Evolutionary conservation across 2,888 invertebrate genomes (phyloP), one percentile per base, ranked within the genome.

Genomic region (Mesopsocus fuscifrons): DNA sequence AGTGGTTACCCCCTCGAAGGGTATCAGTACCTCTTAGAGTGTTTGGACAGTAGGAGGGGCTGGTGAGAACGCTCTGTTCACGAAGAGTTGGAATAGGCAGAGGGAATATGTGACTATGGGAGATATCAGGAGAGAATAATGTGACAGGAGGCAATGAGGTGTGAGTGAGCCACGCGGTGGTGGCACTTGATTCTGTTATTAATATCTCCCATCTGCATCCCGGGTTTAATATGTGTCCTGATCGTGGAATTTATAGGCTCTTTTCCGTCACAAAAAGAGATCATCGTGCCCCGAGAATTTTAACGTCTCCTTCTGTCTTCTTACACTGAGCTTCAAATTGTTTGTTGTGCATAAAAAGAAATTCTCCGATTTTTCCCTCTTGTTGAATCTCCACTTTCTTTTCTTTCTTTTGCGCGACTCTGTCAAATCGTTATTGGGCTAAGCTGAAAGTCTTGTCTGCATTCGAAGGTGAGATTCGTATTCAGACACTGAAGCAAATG

Each of bases 81-180:
- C n/a, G n/a, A n/a, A n/a, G n/a, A n/a, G n/a, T n/a, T n/a, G n/a
- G n/a, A n/a, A n/a, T n/a, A n/a, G n/a, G n/a, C n/a, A n/a, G n/a
- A n/a, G n/a, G n/a, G n/a, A n/a, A n/a, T n/a, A n/a, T n/a, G n/a
- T n/a, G n/a, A n/a, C n/a, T n/a, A n/a, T n/a, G n/a, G n/a, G n/a
- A n/a, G n/a, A n/a, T n/a, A 26, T 9, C 11, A 11, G 26, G 26
- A 11, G 45, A 47, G 20, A 23, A 41, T 11, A 41, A 40, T 40
- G 41, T 42, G 48, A 45, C 45, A 46, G 48, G 49, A 46, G 44
- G 45, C 41, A 44, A 42, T 41, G 45, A 43, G 42, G 48, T 47
- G 48, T 48, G 44, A 35, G 45, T 51, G 49, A 40, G 46, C 50
- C 50, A 49, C 51, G 51, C 46, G 41, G 48, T 45, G 44, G 44